Evolutionary conservation across 2,888 invertebrate species (phyloP).

Genomic region (Apamea sordens): DNA sequence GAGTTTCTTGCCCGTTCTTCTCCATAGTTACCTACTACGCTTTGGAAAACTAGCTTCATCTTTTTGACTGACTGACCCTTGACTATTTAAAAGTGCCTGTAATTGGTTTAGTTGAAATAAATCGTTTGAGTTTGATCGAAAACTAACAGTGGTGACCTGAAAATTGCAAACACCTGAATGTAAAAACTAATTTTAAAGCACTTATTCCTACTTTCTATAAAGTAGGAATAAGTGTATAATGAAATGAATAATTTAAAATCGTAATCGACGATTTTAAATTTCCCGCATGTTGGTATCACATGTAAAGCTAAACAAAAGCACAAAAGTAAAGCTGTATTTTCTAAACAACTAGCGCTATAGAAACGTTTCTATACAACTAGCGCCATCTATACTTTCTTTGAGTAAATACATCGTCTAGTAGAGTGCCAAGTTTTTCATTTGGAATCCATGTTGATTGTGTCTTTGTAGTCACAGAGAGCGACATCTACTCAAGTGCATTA

Average conservation of each 20-base stretch:
- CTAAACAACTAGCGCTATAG: constrained; percentile 54
- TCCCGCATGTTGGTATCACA: background rate
- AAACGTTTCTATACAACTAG: constrained; percentile 10
- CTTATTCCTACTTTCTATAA: background rate
- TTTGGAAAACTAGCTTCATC: no score
- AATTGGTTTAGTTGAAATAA: no score
- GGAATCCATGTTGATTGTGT: background rate
- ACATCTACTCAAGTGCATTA: constrained; percentile 28
- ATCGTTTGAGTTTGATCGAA: no score
- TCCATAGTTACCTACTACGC: no score
- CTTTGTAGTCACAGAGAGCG: background rate
- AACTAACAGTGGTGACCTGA: background rate
- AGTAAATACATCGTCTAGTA: background rate
- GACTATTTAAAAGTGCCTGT: no score
- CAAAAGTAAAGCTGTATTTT: background rate
- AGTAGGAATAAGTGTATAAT: no score
- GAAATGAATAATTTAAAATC: no score
- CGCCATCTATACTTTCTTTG: constrained; percentile 63
- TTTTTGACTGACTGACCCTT: no score
- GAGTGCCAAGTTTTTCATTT: background rate
- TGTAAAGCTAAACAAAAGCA: background rate
- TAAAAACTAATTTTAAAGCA: background rate
- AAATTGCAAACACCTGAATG: background rate
- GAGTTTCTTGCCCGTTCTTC: no score
- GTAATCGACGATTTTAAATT: background rate